Evolutionary conservation across 2,113 vertebrate genomes (phyloP).

Genomic region (Pseudorhombus dupliciocellatus): DNA sequence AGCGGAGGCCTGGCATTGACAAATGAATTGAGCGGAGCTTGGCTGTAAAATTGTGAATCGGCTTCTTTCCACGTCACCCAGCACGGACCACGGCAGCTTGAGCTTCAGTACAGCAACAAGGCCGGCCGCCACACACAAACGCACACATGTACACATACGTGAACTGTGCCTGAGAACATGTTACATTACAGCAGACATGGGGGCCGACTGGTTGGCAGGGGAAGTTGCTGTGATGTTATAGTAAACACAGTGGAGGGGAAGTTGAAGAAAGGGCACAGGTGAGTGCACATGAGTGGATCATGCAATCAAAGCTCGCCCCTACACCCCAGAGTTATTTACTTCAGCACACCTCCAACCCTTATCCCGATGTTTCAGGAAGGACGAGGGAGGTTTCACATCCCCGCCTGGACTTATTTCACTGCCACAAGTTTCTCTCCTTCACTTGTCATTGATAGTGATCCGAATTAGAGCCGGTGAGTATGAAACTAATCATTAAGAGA

Average conservation of each 20-base stretch:
- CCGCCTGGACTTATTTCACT: conserved; percentile 14
- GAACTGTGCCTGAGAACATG: conserved; percentile 46
- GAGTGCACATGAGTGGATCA: conserved; percentile 36
- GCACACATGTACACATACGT: conserved; percentile 21
- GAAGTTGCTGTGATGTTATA: conserved; percentile 41
- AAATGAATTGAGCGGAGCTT: conserved; percentile 58
- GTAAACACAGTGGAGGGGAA: conserved; percentile 27
- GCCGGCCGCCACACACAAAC: conserved; percentile 7
- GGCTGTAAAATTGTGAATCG: conserved; percentile 54
- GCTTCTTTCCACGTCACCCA: conserved; percentile 51
- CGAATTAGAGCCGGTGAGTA: not conserved
- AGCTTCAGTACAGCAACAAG: conserved; percentile 26
- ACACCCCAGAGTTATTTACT: conserved; percentile 40
- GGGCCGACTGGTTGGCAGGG: conserved; percentile 34
- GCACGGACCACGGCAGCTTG: conserved; percentile 27
- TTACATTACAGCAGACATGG: conserved; percentile 53
- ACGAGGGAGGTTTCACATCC: conserved; percentile 32
- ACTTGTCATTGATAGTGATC: not conserved
- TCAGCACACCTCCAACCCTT: conserved; percentile 38
- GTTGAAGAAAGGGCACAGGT: not conserved
- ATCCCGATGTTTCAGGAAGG: conserved; percentile 37
- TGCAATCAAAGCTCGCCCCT: conserved; percentile 35
- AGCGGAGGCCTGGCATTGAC: conserved; percentile 40
- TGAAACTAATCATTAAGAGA: not conserved
- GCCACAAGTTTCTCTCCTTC: conserved; percentile 4